A percentile compares a stretch with the other conserved stretches of the same genome.
These are phyloP conservation scores for Balanococcus diminutus DNA, from an alignment of 2,888 invertebrate genomes.

Conservation along the genomic window DNA sequence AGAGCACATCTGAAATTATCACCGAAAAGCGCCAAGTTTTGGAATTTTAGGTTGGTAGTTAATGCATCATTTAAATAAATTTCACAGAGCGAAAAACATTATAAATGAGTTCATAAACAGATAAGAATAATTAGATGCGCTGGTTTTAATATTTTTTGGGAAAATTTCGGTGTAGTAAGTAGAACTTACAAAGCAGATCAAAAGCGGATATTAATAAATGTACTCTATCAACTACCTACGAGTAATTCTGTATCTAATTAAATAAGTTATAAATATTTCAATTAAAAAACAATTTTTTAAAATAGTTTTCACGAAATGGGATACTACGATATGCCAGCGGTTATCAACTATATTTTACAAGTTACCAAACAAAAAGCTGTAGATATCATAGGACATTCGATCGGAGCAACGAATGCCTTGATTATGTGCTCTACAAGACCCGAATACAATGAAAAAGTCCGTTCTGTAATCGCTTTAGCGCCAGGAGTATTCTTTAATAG, in stretches of 20 bases:
- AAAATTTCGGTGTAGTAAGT: neutral
- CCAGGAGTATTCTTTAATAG: constrained; percentile 65
- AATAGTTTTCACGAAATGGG: constrained; percentile 69
- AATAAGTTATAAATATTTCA: too few species aligned
- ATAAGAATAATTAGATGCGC: neutral
- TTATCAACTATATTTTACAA: constrained; percentile 65
- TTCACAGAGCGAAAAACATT: neutral
- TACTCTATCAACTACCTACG: too few species aligned
- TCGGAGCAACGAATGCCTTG: constrained; percentile 64
- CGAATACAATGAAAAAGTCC: constrained; percentile 64
- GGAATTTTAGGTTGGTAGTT: constrained; percentile 57
- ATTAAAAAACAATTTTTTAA: neutral
- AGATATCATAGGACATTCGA: constrained; percentile 68
- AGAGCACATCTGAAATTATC: constrained; percentile 49
- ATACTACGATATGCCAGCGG: constrained; percentile 67
- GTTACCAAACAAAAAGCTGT: constrained; percentile 63
- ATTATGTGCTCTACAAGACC: constrained; percentile 62
- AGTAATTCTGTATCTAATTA: too few species aligned
- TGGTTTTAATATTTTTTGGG: neutral
- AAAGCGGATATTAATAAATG: neutral
- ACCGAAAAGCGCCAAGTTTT: constrained; percentile 55
- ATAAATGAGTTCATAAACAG: neutral
- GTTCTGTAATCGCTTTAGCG: constrained; percentile 66
- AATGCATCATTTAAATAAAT: neutral
- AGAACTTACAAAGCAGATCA: neutral